phyloP scores from a whole-genome alignment of 2,888 invertebrate genomes.

The Pammene fasciana region DNA sequence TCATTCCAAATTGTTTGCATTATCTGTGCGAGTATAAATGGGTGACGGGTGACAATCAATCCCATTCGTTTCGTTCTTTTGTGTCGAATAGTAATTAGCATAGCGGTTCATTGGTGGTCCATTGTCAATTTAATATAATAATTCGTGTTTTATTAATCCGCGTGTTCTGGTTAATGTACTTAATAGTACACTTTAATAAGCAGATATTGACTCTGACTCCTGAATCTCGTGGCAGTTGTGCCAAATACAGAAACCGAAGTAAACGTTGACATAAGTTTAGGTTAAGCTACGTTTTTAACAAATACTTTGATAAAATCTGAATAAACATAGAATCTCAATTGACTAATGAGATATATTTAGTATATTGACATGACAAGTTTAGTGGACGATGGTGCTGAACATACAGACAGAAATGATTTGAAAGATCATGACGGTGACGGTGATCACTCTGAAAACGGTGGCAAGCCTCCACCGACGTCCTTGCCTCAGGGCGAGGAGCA shows the following conservation, averaged over 20 bases:
- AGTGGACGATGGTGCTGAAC: constrained; percentile 10
- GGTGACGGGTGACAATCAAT: too few relatives aligned
- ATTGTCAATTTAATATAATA: too few relatives aligned
- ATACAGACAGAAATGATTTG: constrained; percentile 15
- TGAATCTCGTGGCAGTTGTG: not conserved
- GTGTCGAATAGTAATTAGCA: too few relatives aligned
- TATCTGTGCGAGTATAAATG: too few relatives aligned
- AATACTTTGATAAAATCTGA: not conserved
- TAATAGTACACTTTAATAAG: too few relatives aligned
- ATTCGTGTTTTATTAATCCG: too few relatives aligned
- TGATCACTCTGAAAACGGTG: constrained; percentile 35
- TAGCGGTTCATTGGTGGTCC: too few relatives aligned
- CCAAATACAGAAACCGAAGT: not conserved
- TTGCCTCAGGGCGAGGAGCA: constrained; percentile 64
- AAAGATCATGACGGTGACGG: constrained; percentile 15
- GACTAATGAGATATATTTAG: constrained; percentile 5
- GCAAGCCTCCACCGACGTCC: constrained; percentile 40
- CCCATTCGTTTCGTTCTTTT: too few relatives aligned
- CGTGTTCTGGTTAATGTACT: too few relatives aligned
- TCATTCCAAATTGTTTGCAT: too few relatives aligned
- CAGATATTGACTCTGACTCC: too few relatives aligned
- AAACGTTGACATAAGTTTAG: constrained; percentile 10
- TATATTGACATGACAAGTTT: constrained; percentile 24
- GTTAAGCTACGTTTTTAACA: constrained; percentile 19
- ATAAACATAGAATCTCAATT: not conserved